phyloP scores from a whole-genome alignment of 2,113 vertebrate species.

The Ammodytes dubius region DNA sequence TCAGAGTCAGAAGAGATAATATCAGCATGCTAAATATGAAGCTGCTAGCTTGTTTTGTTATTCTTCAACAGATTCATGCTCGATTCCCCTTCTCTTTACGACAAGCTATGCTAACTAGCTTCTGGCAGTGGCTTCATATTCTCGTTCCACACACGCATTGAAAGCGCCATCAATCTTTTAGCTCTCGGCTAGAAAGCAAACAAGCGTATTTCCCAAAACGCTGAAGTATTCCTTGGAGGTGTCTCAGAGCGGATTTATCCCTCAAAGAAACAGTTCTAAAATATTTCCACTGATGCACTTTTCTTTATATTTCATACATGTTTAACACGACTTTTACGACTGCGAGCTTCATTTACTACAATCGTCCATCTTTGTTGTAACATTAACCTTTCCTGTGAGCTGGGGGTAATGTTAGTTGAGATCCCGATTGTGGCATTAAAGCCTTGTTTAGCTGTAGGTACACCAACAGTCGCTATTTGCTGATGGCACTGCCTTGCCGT shows the following conservation, averaged over 20 bases:
- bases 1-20: not conserved
- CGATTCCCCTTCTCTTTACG: not conserved
- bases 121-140: not conserved
- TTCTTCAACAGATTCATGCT: no score
- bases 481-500: conserved; percentile 43
- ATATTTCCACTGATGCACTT: not conserved
- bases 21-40: not conserved
- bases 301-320: not conserved
- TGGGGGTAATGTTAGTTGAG: conserved; percentile 29
- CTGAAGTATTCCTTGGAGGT: not conserved
- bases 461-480: conserved; percentile 43
- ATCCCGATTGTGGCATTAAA: conserved; percentile 45
- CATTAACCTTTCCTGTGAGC: conserved; percentile 23
- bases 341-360: not conserved
- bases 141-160: no score
- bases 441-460: conserved; percentile 57
- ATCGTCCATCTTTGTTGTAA: conserved; percentile 14
- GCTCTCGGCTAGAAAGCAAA: not conserved
- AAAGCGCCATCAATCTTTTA: not conserved
- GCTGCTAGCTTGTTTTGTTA: not conserved
- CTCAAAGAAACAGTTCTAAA: not conserved
- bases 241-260: conserved; percentile 2
- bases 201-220: not conserved
- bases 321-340: not conserved
- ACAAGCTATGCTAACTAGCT: conserved; percentile 18